A percentile compares a stretch with the other conserved stretches of the same genome.
Evolutionary conservation across 2,797 vertebrate genomes (phyloP).

Genomic region (Liparis tanakae): DNA sequence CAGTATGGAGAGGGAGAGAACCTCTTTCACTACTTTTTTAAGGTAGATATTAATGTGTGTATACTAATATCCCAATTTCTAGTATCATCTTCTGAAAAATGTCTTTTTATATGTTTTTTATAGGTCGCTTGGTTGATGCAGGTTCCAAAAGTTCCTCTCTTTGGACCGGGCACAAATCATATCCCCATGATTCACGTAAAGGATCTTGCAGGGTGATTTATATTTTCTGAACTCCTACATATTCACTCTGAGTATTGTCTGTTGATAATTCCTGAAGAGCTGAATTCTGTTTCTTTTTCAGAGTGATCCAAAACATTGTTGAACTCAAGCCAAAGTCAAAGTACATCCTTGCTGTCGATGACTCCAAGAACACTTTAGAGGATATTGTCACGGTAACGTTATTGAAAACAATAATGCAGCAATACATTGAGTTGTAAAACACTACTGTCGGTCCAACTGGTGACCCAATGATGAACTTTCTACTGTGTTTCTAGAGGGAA

Average conservation of each 20-base stretch:
- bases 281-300: slow-evolving; percentile 48
- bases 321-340: slow-evolving; percentile 83
- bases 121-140: slow-evolving; percentile 89
- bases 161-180: slow-evolving; percentile 87
- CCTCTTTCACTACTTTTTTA: slow-evolving; percentile 92
- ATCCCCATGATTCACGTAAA: slow-evolving; percentile 91
- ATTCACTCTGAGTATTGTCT: background rate
- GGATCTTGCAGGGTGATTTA: slow-evolving; percentile 88
- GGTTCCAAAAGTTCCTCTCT: slow-evolving; percentile 83
- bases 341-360: slow-evolving; percentile 90
- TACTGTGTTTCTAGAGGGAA: background rate
- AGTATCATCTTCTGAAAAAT: no score
- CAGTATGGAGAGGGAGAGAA: slow-evolving; percentile 91
- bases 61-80: no score
- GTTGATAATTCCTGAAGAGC: background rate
- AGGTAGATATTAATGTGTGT: slow-evolving; percentile 80
- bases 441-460: background rate
- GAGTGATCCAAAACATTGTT: slow-evolving; percentile 90
- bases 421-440: background rate
- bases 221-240: background rate
- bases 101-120: slow-evolving; percentile 10
- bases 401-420: background rate
- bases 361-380: slow-evolving; percentile 84
- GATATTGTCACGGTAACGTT: slow-evolving; percentile 87
- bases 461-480: background rate